Evolutionary conservation across 2,888 invertebrate genomes (phyloP).

Genomic region (Drosophila paranaensis): DNA sequence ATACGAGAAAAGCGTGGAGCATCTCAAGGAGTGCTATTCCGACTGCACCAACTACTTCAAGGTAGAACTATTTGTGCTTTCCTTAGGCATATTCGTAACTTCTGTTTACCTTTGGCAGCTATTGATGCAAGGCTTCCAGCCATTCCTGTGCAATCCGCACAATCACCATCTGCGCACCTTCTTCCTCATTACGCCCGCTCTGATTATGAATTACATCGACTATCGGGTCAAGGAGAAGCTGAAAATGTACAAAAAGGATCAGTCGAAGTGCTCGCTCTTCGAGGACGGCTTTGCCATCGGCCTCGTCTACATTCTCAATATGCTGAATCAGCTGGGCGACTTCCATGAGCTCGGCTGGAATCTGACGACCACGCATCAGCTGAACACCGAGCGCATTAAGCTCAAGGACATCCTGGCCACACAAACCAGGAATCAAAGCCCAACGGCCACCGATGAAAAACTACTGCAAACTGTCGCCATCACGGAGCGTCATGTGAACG

Average conservation of each 20-base stretch:
- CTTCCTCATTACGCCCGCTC: constrained; percentile 95
- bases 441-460: constrained; percentile 86
- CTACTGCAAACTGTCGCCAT: constrained; percentile 96
- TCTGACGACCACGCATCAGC: constrained; percentile 92
- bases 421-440: constrained; percentile 84
- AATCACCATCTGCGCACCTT: constrained; percentile 96
- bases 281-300: constrained; percentile 99
- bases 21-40: constrained; percentile 92
- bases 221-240: constrained; percentile 96
- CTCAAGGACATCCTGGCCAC: constrained; percentile 86
- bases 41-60: constrained; percentile 85
- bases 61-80: constrained; percentile 43
- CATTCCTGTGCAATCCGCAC: constrained; percentile 93
- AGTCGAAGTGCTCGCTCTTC: constrained; percentile 93
- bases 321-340: constrained; percentile 93
- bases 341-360: constrained; percentile 99
- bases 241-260: constrained; percentile 93
- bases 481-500: constrained; percentile 93
- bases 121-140: constrained; percentile 95
- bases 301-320: constrained; percentile 94
- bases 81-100: neutral
- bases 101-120: constrained; percentile 86
- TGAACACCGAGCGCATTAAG: constrained; percentile 87
- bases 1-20: constrained; percentile 91
- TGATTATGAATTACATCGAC: constrained; percentile 97